Evolutionary conservation across 2,888 invertebrate genomes (phyloP), one percentile per base, ranked within the genome.

Genomic region (Rhamnusium bicolor): DNA sequence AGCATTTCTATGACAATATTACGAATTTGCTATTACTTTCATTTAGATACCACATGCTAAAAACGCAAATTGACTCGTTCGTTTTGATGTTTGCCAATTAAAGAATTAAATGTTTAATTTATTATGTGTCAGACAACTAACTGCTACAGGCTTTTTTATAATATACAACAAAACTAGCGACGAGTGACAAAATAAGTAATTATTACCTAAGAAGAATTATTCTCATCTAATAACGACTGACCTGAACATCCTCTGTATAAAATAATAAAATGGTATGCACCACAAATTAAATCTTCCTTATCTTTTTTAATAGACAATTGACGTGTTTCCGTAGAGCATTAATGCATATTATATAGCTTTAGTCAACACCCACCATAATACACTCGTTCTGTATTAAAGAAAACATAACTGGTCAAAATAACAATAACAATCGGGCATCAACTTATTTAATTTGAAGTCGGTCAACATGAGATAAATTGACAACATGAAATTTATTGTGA

Each of bases 221-320:
- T 18, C 58, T 58, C 32, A 58, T 58, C 29, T 58, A 58, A 58
- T 58, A n/a, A n/a, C n/a, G 32, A 58, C 58, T 58, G 58, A 58
- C 58, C 58, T 58, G 58, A 32, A 32, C 58, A 58, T 58, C 58
- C 58, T 32, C 58, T 19, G 1, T 12, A 58, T 32, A 58, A 58
- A 29, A 58, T 58, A 58, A 18, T 32, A 32, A 58, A 32, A 58
- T 32, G 18, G 58, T 58, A 32, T 58, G 32, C 19, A 40, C 32
- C 32, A 58, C 32, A 58, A 58, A 58, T 58, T 58, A 58, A 32
- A 32, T 18, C 2, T 16, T 10, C 32, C 14, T 58, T 58, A 58
- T 40, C 58, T 1, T 32, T 40, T 58, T 58, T 19, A 58, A 10
- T n/a, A 56, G 12, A 56, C 32, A 40, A 32, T 16, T 40, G 29